phyloP scores from a whole-genome alignment of 2,888 invertebrate species.

The Macrosiphum euphorbiae region DNA sequence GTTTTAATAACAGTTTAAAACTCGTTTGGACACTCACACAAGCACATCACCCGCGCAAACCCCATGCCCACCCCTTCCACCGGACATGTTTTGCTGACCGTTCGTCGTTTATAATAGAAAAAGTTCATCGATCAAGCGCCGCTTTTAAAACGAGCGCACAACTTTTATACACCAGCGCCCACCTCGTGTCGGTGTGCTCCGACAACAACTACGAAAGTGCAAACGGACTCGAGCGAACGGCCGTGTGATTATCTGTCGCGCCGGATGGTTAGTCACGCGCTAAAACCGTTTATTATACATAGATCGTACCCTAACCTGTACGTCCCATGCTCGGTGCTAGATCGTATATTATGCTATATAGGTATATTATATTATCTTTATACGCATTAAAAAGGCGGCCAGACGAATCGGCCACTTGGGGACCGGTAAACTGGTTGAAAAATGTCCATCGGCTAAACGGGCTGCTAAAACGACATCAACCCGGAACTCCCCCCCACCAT shows the following conservation, averaged over 20 bases:
- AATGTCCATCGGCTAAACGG: neutral
- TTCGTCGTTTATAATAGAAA: slow-evolving; percentile 60
- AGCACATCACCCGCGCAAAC: neutral
- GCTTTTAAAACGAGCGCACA: slow-evolving; percentile 38
- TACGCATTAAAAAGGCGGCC: neutral
- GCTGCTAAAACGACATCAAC: neutral
- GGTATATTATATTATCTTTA: neutral
- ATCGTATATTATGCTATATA: no score
- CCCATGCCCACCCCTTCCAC: no score
- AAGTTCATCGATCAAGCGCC: slow-evolving; percentile 61
- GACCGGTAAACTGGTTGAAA: slow-evolving; percentile 19
- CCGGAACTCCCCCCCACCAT: no score
- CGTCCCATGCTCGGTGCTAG: neutral
- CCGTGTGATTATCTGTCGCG: neutral
- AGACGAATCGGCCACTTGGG: slow-evolving; percentile 33
- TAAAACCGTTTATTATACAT: neutral
- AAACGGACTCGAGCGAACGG: neutral
- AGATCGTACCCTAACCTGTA: neutral
- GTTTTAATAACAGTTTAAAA: slow-evolving; percentile 64
- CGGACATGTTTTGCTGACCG: neutral
- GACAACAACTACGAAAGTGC: neutral
- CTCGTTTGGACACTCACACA: slow-evolving; percentile 47
- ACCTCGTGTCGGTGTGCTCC: neutral
- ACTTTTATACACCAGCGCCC: neutral
- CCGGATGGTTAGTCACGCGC: neutral